phyloP scores from a whole-genome alignment of 2,888 invertebrate genomes.

The Dryobotodes eremita region DNA sequence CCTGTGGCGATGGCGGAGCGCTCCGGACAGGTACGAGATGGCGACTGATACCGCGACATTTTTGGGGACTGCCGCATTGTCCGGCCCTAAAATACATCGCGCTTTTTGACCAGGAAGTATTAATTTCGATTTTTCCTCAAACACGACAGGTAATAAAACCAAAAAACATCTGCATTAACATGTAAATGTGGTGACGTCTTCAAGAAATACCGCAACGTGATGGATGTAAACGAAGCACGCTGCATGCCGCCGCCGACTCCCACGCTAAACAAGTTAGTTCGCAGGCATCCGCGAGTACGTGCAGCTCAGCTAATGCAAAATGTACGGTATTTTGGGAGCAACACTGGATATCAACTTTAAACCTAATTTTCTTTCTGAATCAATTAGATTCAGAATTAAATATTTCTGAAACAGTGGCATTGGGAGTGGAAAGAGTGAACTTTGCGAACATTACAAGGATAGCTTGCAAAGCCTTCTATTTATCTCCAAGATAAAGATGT shows the following conservation, averaged over 20 bases:
- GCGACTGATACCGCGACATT: slow-evolving; percentile 40
- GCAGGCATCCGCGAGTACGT: slow-evolving; percentile 27
- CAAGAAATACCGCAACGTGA: slow-evolving; percentile 46
- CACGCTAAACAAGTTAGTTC: slow-evolving; percentile 29
- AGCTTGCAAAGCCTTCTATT: neutral
- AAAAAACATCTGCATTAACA: slow-evolving; percentile 46
- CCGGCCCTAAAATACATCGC: slow-evolving; percentile 26
- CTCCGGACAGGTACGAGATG: slow-evolving; percentile 64
- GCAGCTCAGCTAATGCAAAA: slow-evolving; percentile 21
- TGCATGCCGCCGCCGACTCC: slow-evolving; percentile 36
- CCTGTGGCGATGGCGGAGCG: slow-evolving; percentile 54
- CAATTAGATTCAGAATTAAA: slow-evolving; percentile 37
- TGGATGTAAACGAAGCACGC: slow-evolving; percentile 48
- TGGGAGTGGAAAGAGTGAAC: slow-evolving; percentile 19
- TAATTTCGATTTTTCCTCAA: slow-evolving; percentile 17
- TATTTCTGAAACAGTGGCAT: slow-evolving; percentile 24
- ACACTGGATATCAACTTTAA: slow-evolving; percentile 33
- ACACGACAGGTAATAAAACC: slow-evolving; percentile 19
- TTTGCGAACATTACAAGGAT: slow-evolving; percentile 16
- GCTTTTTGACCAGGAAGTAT: slow-evolving; percentile 37
- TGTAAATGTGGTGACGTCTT: slow-evolving; percentile 41
- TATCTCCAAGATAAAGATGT: slow-evolving; percentile 22
- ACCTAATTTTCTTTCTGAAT: slow-evolving; percentile 42
- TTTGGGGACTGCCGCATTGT: slow-evolving; percentile 55
- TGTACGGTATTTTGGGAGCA: slow-evolving; percentile 30